phyloP scores from a whole-genome alignment of 2,888 invertebrate species.

The Anagyrus pseudococci region DNA sequence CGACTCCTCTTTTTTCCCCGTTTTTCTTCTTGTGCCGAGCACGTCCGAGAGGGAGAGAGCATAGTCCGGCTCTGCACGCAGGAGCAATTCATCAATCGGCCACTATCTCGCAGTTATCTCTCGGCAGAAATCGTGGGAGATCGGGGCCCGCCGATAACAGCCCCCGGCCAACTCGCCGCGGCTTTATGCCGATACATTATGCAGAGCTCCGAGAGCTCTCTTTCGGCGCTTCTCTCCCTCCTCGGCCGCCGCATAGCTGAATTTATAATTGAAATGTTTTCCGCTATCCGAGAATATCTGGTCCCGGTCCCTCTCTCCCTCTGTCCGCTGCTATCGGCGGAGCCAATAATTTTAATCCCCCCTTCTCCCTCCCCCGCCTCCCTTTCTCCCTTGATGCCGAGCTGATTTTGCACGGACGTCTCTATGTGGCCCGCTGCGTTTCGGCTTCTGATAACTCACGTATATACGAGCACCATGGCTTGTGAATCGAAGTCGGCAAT shows the following conservation, averaged over 20 bases:
- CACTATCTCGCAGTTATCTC: conserved; percentile 40
- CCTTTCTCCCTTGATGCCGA: no score
- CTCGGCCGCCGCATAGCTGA: not conserved
- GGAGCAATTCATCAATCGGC: conserved; percentile 43
- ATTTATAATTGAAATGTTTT: not conserved
- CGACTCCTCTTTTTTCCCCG: not conserved
- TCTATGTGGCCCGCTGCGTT: no score
- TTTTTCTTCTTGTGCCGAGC: not conserved
- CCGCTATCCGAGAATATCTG: not conserved
- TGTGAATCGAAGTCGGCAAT: no score
- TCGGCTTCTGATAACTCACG: no score
- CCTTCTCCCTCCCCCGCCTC: not conserved
- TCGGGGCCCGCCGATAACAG: conserved; percentile 28
- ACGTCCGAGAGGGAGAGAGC: no score
- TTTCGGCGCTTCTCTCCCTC: not conserved
- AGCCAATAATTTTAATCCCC: not conserved
- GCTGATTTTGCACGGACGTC: not conserved
- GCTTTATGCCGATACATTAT: conserved; percentile 19
- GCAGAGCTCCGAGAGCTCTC: not conserved
- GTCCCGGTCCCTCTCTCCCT: no score
- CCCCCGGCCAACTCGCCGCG: not conserved
- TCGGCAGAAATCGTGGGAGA: conserved; percentile 42
- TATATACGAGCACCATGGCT: no score
- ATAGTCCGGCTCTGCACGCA: conserved; percentile 35
- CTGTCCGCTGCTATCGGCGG: not conserved